phyloP scores from a whole-genome alignment of 2,113 vertebrate species.

The Rhinolophus sinicus region DNA sequence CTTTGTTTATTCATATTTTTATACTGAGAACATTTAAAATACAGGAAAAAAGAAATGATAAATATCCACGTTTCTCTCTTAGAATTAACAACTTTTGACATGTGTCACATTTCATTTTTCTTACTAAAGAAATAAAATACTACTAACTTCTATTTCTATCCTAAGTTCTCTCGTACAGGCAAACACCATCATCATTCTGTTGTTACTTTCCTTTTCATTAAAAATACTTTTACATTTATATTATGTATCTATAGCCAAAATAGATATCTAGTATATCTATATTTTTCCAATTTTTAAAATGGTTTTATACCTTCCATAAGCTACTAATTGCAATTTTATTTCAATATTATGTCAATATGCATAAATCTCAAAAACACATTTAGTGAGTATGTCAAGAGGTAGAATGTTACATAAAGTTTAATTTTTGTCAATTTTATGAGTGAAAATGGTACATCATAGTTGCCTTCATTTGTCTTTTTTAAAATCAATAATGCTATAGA shows the following conservation, averaged over 20 bases:
- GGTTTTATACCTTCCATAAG: neutral
- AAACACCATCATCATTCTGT: neutral
- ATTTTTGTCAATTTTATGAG: neutral
- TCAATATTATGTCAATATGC: neutral
- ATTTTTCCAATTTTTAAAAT: neutral
- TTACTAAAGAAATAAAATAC: neutral
- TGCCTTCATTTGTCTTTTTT: neutral
- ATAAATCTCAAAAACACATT: neutral
- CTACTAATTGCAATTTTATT: neutral
- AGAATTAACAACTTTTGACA: neutral
- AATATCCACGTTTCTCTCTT: neutral
- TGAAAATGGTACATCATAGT: neutral
- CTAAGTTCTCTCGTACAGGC: neutral
- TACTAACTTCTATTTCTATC: neutral
- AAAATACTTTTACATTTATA: neutral
- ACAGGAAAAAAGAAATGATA: neutral
- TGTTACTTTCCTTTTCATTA: neutral
- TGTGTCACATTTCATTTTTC: slow-evolving; percentile 4
- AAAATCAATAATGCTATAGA: neutral
- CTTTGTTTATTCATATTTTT: neutral
- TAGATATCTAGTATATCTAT: neutral
- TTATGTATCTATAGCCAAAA: neutral
- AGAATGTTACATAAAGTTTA: neutral
- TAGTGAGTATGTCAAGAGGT: neutral
- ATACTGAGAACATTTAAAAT: neutral